These are phyloP conservation scores for Epicauta chinensis DNA, from an alignment of 1,140 invertebrate genomes.

Conservation along the genomic window DNA sequence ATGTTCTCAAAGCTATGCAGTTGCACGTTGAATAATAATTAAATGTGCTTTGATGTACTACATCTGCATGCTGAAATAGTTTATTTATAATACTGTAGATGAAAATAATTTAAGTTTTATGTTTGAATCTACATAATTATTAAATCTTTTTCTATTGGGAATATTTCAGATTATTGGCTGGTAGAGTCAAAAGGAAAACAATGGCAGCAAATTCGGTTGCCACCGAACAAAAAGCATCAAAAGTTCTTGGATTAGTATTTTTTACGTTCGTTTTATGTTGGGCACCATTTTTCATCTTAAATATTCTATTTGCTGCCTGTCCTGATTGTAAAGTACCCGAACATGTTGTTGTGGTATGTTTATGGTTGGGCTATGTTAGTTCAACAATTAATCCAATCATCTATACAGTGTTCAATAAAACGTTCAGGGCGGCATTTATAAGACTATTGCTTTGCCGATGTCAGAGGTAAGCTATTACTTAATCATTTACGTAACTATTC, in stretches of 20 bases:
- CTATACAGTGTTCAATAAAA: constrained; percentile 85
- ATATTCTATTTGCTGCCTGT: constrained; percentile 74
- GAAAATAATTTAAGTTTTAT: too few relatives aligned
- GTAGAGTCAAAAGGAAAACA: constrained; percentile 56
- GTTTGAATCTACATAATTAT: too few relatives aligned
- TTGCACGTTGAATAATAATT: too few relatives aligned
- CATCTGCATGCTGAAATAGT: too few relatives aligned
- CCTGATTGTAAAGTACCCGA: constrained; percentile 62
- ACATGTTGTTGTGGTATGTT: constrained; percentile 66
- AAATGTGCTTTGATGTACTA: too few relatives aligned
- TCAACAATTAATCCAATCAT: constrained; percentile 81
- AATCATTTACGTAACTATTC: background rate
- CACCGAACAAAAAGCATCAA: constrained; percentile 77
- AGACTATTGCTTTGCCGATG: constrained; percentile 69
- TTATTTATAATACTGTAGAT: too few relatives aligned
- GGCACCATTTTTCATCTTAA: constrained; percentile 84
- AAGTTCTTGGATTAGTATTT: constrained; percentile 81
- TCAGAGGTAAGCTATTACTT: constrained; percentile 50
- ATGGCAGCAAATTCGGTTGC: constrained; percentile 70
- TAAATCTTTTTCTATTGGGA: constrained; percentile 1
- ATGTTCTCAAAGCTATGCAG: too few relatives aligned
- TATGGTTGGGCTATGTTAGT: constrained; percentile 86
- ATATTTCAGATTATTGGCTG: constrained; percentile 57
- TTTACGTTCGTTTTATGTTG: constrained; percentile 87
- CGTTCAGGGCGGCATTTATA: constrained; percentile 78